Evolutionary conservation across 1,140 invertebrate species (phyloP).

Genomic region (Bombus breviceps): DNA sequence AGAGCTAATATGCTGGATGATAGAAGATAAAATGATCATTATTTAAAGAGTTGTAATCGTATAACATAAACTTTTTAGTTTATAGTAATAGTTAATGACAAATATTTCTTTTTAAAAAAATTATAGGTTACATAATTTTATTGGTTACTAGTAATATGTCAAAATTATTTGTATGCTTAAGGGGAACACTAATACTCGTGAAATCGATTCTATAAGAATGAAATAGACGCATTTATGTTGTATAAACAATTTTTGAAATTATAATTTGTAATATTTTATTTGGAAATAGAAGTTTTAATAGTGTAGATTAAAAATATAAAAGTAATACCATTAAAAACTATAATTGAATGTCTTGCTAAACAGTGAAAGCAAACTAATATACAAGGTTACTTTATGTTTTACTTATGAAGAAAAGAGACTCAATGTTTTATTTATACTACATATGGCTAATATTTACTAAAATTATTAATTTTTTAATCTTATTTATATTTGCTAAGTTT

Average conservation of each 20-base stretch:
- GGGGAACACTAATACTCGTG: neutral
- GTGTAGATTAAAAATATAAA: neutral
- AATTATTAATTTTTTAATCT: neutral
- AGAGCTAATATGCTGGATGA: neutral
- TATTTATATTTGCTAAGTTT: neutral
- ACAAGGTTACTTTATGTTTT: neutral
- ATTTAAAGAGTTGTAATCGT: constrained; percentile 4
- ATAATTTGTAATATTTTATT: constrained; percentile 1
- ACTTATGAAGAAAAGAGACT: neutral
- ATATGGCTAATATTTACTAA: neutral
- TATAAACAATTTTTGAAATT: neutral
- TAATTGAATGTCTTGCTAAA: neutral
- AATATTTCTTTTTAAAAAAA: neutral
- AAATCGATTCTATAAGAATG: neutral
- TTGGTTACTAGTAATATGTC: neutral
- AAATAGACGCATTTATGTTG: neutral
- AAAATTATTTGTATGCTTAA: neutral
- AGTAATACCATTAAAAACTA: neutral
- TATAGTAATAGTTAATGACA: neutral
- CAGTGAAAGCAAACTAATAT: neutral
- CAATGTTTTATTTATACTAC: constrained; percentile 2
- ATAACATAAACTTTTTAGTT: constrained; percentile 8
- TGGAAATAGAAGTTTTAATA: neutral
- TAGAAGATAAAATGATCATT: neutral
- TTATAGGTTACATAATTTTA: neutral